Evolutionary conservation across 2,888 invertebrate species (phyloP).

Genomic region (Caenorhabditis imperialis): DNA sequence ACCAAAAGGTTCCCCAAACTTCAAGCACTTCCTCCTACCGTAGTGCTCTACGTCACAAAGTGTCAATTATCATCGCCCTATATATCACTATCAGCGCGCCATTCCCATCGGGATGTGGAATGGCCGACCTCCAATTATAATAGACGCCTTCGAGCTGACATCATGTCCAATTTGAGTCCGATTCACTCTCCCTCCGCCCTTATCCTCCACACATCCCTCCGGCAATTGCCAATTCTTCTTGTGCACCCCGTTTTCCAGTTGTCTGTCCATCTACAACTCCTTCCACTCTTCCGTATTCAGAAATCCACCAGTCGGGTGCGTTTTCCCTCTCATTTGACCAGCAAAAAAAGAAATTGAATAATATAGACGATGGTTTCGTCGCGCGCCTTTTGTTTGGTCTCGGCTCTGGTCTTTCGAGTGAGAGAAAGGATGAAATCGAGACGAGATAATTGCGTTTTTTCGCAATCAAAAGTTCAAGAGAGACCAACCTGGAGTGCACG

Average conservation of each 20-base stretch:
- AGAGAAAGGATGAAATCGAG: conserved; percentile 28
- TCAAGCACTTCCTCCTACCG: no score
- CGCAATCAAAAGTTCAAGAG: conserved; percentile 5
- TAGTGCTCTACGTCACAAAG: no score
- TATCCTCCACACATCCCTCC: not conserved
- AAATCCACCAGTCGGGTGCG: not conserved
- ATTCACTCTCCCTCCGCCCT: not conserved
- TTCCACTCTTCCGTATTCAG: no score
- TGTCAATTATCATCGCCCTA: no score
- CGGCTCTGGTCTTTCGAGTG: no score
- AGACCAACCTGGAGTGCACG: conserved; percentile 30
- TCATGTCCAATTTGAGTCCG: no score
- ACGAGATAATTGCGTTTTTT: conserved; percentile 45
- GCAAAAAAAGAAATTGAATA: conserved; percentile 34
- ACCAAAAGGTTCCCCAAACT: no score
- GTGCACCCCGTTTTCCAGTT: not conserved
- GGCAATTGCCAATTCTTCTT: conserved; percentile 2
- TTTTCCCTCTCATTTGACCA: conserved; percentile 1
- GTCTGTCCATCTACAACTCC: conserved; percentile 1
- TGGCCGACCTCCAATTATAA: no score
- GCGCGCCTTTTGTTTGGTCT: no score
- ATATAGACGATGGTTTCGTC: conserved; percentile 23
- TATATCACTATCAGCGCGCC: no score
- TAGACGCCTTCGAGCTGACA: no score
- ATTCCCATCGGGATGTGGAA: no score